These are phyloP conservation scores for Phasia obesa DNA, from an alignment of 2,888 invertebrate species.

Conservation along the genomic window DNA sequence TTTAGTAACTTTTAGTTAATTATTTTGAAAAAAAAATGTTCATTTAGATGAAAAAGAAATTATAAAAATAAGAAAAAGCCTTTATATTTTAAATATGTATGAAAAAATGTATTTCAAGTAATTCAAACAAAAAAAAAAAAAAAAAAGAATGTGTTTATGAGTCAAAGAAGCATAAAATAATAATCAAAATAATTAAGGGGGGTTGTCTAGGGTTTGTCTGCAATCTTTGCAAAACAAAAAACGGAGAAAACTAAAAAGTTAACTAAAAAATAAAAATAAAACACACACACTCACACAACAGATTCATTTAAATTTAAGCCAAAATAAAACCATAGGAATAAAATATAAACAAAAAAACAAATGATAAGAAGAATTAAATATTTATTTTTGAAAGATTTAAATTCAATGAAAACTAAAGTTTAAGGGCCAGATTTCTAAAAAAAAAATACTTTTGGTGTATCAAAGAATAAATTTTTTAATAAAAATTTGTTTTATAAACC, in stretches of 20 bases:
- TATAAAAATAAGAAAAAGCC: conserved; percentile 20
- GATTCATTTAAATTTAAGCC: conserved; percentile 39
- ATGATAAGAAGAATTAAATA: conserved; percentile 55
- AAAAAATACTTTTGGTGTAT: too few species aligned
- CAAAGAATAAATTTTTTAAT: too few species aligned
- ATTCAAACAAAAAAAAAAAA: neutral
- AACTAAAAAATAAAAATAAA: conserved; percentile 34
- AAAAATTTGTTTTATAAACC: too few species aligned
- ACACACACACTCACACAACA: neutral
- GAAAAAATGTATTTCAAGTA: too few species aligned
- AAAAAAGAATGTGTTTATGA: neutral
- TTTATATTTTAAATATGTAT: conserved; percentile 47
- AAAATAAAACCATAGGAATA: conserved; percentile 9
- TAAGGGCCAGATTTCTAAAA: neutral
- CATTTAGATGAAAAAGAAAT: conserved; percentile 4
- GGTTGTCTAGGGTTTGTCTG: neutral
- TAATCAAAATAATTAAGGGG: conserved; percentile 23
- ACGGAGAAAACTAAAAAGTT: conserved; percentile 24
- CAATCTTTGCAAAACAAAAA: conserved; percentile 10
- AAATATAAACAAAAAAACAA: conserved; percentile 31
- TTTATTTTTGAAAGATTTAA: conserved; percentile 70
- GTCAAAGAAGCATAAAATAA: neutral
- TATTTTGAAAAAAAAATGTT: conserved; percentile 14
- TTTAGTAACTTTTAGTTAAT: neutral
- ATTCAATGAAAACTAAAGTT: conserved; percentile 51